These are phyloP conservation scores for Apogon talboti DNA, from an alignment of 2,797 vertebrate species.

Conservation along the genomic window DNA sequence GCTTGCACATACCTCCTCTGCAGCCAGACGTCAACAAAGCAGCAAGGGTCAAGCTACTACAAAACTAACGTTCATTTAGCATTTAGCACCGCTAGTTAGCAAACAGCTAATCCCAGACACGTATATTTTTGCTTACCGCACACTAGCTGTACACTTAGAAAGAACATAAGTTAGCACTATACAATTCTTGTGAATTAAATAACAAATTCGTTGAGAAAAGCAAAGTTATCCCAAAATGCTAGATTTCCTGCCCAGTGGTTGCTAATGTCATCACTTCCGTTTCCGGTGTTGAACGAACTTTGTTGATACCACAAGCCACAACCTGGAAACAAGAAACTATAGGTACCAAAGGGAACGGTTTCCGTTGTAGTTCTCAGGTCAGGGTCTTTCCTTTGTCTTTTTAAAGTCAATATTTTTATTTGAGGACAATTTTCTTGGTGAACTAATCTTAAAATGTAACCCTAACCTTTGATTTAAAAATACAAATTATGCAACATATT, in stretches of 20 bases:
- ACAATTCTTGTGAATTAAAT: not conserved
- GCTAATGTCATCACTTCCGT: slow-evolving; percentile 33
- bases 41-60: not conserved
- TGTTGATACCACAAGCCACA: slow-evolving; percentile 29
- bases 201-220: not conserved
- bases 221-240: not conserved
- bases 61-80: slow-evolving; percentile 11
- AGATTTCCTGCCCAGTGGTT: not conserved
- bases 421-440: too few relatives aligned
- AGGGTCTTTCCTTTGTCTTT: too few relatives aligned
- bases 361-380: too few relatives aligned
- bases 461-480: too few relatives aligned
- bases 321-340: not conserved
- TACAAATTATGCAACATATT: too few relatives aligned
- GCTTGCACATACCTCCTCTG: slow-evolving; percentile 33
- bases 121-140: not conserved
- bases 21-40: slow-evolving; percentile 50
- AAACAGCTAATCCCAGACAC: not conserved
- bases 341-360: too few relatives aligned
- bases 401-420: too few relatives aligned
- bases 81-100: not conserved
- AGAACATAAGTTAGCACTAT: not conserved
- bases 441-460: too few relatives aligned
- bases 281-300: slow-evolving; percentile 70
- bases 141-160: not conserved